These are phyloP conservation scores for Meganola albula DNA, from an alignment of 2,888 invertebrate genomes.

Conservation along the genomic window DNA sequence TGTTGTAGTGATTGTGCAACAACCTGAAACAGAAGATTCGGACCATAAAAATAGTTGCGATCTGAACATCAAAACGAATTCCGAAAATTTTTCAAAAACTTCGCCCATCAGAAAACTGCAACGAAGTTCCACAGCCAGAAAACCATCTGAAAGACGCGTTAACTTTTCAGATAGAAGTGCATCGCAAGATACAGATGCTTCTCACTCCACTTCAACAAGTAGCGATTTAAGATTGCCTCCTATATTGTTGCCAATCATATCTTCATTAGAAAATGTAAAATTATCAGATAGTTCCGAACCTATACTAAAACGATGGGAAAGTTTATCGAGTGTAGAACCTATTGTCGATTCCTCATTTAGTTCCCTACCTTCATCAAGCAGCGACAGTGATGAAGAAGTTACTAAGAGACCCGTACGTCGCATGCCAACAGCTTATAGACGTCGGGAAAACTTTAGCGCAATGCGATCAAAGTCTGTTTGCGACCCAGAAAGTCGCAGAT, in stretches of 20 bases:
- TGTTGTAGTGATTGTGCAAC: conserved; percentile 48
- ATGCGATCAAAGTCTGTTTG: conserved; percentile 71
- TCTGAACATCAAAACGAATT: conserved; percentile 34
- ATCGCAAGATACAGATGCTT: conserved; percentile 80
- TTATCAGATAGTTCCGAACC: conserved; percentile 57
- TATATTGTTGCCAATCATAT: conserved; percentile 82
- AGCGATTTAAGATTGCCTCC: conserved; percentile 83
- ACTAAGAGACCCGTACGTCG: conserved; percentile 57
- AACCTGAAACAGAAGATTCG: conserved; percentile 49
- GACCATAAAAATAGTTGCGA: conserved; percentile 49
- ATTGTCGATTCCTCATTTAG: conserved; percentile 83
- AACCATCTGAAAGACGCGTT: conserved; percentile 67
- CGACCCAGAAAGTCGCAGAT: conserved; percentile 62
- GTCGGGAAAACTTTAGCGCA: conserved; percentile 60
- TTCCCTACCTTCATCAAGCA: conserved; percentile 73
- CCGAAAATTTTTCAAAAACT: conserved; percentile 36
- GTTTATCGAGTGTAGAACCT: conserved; percentile 84
- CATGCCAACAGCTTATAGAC: conserved; percentile 57
- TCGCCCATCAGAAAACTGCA: conserved; percentile 50
- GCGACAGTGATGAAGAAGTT: conserved; percentile 67
- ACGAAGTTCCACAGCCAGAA: conserved; percentile 66
- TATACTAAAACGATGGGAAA: conserved; percentile 76
- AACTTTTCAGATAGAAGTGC: conserved; percentile 74
- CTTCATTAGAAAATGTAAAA: conserved; percentile 77
- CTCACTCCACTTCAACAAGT: conserved; percentile 78